These are phyloP conservation scores for Coranthus polyacanthus DNA, from an alignment of 2,797 vertebrate genomes.

Conservation along the genomic window DNA sequence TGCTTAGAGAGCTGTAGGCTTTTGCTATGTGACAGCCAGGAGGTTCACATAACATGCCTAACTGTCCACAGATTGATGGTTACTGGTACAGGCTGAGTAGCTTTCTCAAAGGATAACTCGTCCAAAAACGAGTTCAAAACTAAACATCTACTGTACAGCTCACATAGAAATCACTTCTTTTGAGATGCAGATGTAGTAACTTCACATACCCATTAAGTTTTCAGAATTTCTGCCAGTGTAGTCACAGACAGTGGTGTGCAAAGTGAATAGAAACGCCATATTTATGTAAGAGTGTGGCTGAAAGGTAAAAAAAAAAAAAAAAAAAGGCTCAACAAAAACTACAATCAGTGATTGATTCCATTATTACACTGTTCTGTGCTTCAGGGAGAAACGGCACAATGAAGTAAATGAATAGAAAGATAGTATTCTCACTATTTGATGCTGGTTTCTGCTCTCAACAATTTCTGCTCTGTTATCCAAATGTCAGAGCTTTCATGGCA, in stretches of 20 bases:
- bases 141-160: no score
- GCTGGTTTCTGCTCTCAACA: neutral
- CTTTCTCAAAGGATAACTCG: no score
- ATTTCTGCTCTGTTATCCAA: neutral
- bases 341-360: neutral
- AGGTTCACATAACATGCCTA: no score
- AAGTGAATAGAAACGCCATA: neutral
- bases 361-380: neutral
- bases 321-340: no score
- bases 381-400: neutral
- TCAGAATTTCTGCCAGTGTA: no score
- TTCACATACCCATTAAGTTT: neutral
- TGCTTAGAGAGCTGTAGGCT: no score
- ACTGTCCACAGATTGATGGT: no score
- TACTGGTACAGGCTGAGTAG: no score
- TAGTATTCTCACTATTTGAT: neutral
- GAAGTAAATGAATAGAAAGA: neutral
- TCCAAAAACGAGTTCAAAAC: no score
- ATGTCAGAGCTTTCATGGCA: slow-evolving; percentile 30
- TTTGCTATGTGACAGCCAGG: no score
- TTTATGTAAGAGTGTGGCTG: neutral
- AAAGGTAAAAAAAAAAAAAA: neutral
- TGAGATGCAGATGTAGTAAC: neutral
- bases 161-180: neutral
- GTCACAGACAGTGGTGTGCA: neutral